Base-by-base conservation (phyloP, 2,888 invertebrate genomes). In the Dicyrtoma fusca region DNA sequence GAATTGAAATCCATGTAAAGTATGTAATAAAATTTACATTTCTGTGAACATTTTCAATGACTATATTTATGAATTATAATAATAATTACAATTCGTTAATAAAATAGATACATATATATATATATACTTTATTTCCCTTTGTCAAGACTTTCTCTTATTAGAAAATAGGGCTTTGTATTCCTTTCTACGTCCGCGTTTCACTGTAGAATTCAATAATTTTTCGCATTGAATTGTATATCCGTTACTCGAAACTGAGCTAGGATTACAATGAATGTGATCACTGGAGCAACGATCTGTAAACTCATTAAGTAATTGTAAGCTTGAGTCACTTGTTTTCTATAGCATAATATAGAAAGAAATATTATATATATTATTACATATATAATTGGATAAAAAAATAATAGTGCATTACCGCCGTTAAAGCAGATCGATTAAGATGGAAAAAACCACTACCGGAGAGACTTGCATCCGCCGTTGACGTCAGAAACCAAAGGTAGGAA, bases 241-340 rank as follows among this genome's bases (percentile, higher is more conserved):
- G 57, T 19, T n/a, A 57, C 23, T 44, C 68, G 42, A 21, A 68
- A 68, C 17, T 68, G 68, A 19, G 68, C 68, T 45, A 68, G 44
- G 2, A 68, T 68, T 14, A 68, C 57, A 14, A 68, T 68, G 45
- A 68, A 68, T 10, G 68, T 68, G 21, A 68, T 57, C 23, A 68
- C 45, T 14, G 68, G 68, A 19, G 55, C 57, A 8, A 61, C 25
- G 26, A 61, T 42, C 61, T 61, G 19, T 42, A 17, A n/a, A n/a
- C n/a, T n/a, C n/a, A n/a, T n/a, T n/a, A n/a, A n/a, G n/a, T n/a
- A 51, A 8, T 51, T 11, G n/a, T 11, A 6, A 11, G 6, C 8
- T n/a, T 51, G 51, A 17, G n/a, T n/a, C 8, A n/a, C 6, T 11
- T 8, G 8, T 51, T 51, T 51, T n/a, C n/a, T n/a, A n/a, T n/a